These are phyloP conservation scores for Sturnira hondurensis DNA, from an alignment of 2,113 vertebrate species.

Conservation along the genomic window DNA sequence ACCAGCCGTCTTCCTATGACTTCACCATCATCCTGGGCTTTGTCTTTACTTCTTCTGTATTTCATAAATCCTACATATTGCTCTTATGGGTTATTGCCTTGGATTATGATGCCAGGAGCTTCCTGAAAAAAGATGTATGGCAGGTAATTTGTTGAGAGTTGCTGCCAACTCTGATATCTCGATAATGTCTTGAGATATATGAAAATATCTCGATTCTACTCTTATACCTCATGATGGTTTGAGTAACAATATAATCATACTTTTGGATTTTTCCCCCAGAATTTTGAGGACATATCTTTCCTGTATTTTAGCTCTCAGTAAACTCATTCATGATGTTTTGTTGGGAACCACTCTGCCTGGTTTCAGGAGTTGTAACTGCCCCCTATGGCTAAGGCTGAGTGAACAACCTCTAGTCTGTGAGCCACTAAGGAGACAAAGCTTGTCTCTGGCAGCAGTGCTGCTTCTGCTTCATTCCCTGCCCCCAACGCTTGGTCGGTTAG, in stretches of 20 bases:
- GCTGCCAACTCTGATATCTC: no score
- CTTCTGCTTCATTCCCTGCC: no score
- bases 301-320: neutral
- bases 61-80: neutral
- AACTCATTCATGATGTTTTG: neutral
- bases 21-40: neutral
- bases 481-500: no score
- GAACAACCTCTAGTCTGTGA: no score
- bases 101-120: neutral
- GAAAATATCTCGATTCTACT: slow-evolving; percentile 19
- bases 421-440: no score
- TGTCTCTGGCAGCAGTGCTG: no score
- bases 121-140: slow-evolving; percentile 3
- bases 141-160: neutral
- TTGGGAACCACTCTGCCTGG: no score
- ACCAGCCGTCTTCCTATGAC: neutral
- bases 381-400: no score
- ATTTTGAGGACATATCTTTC: neutral
- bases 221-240: slow-evolving; percentile 9
- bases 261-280: neutral
- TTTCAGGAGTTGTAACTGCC: no score
- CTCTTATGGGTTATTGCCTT: neutral
- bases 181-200: no score
- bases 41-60: neutral
- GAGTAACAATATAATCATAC: neutral